Evolutionary conservation across 2,888 invertebrate species (phyloP).

Genomic region (Thymelicus lineola): DNA sequence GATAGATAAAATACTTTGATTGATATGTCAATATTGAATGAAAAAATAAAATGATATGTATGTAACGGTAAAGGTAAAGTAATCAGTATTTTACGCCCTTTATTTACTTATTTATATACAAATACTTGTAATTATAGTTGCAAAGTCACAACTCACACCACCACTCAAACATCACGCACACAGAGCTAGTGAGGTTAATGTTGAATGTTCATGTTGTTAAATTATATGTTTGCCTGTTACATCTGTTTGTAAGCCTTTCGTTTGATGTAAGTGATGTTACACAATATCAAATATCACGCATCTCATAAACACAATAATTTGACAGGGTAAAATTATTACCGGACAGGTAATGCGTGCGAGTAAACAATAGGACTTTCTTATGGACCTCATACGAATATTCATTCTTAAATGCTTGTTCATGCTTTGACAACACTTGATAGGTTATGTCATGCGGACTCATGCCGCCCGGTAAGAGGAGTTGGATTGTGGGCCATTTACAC

Average conservation of each 20-base stretch:
- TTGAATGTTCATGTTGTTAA: not conserved
- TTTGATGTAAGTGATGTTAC: not conserved
- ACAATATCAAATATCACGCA: constrained; percentile 12
- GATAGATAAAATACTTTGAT: not conserved
- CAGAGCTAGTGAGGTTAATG: not conserved
- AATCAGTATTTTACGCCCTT: no score
- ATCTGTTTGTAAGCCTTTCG: constrained; percentile 8
- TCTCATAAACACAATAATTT: constrained; percentile 11
- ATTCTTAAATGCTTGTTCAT: not conserved
- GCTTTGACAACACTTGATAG: no score
- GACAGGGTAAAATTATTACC: constrained; percentile 6
- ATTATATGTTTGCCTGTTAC: not conserved
- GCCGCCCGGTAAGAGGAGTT: no score
- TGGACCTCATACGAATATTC: not conserved
- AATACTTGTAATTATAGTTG: no score
- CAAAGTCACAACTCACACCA: no score
- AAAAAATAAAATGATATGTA: no score
- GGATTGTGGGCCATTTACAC: no score
- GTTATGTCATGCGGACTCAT: no score
- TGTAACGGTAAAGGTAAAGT: no score
- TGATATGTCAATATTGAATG: not conserved
- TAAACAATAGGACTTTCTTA: constrained; percentile 12
- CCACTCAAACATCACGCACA: not conserved
- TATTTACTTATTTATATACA: no score
- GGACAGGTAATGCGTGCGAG: not conserved